Conservation (phyloP, 2,888 invertebrate genomes). For the Electrophaes corylata region DNA sequence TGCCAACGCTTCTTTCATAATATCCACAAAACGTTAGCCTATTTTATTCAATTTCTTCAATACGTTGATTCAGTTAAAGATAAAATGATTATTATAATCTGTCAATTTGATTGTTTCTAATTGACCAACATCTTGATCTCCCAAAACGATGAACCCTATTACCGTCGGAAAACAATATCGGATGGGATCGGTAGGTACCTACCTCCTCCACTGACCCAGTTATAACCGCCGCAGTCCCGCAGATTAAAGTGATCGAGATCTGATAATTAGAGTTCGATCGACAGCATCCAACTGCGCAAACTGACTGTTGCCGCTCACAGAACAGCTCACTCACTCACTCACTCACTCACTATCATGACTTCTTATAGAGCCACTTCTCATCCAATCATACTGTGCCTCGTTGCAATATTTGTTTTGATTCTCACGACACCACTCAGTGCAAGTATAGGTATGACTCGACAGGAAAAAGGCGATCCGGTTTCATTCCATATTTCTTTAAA, state of each 20-base stretch:
- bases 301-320: neutral
- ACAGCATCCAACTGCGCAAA: slow-evolving; percentile 1
- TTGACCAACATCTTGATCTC: neutral
- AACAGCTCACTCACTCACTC: neutral
- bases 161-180: neutral
- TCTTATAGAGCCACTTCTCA: too few species aligned
- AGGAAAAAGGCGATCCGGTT: too few species aligned
- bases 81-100: neutral
- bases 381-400: too few species aligned
- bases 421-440: too few species aligned
- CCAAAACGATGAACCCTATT: neutral
- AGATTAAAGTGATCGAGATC: slow-evolving; percentile 10
- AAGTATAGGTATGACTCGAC: too few species aligned
- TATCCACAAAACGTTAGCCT: too few species aligned
- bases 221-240: neutral
- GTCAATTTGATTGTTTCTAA: neutral
- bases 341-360: neutral
- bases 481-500: too few species aligned
- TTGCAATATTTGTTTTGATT: too few species aligned
- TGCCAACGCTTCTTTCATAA: too few species aligned
- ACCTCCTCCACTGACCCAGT: neutral
- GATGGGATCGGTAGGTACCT: neutral
- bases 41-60: too few species aligned
- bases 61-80: too few species aligned
- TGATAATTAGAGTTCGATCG: slow-evolving; percentile 10